Evolutionary conservation across 2,113 vertebrate species (phyloP).

Genomic region (Pungitius pungitius): DNA sequence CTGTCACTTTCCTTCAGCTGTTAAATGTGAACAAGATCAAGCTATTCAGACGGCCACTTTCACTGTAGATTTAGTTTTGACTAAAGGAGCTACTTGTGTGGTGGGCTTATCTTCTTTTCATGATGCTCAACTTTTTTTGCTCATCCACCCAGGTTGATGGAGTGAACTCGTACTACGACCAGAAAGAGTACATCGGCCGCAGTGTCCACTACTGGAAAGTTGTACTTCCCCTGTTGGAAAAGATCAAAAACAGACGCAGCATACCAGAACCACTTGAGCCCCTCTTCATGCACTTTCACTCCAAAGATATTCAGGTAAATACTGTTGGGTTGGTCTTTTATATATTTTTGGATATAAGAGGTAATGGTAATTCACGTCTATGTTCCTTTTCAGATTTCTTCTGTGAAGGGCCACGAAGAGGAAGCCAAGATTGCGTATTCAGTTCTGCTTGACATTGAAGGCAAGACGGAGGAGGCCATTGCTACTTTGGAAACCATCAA

Average conservation of each 20-base stretch:
- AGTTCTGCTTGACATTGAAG: conserved; percentile 90
- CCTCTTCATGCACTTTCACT: conserved; percentile 92
- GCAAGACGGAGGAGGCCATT: conserved; percentile 91
- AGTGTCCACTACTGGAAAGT: conserved; percentile 96
- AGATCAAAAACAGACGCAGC: conserved; percentile 85
- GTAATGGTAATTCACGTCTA: background rate
- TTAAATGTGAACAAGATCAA: conserved; percentile 23
- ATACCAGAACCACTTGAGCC: conserved; percentile 94
- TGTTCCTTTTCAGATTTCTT: conserved; percentile 77
- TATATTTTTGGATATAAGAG: background rate
- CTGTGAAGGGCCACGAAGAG: conserved; percentile 86
- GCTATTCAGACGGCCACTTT: conserved; percentile 10
- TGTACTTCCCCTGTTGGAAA: conserved; percentile 87
- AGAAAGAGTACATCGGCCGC: conserved; percentile 92
- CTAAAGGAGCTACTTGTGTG: conserved; percentile 1
- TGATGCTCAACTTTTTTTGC: background rate
- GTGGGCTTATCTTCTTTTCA: background rate
- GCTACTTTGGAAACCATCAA: conserved; percentile 89
- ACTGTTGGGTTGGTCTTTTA: conserved; percentile 14
- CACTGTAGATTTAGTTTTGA: background rate
- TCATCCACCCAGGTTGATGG: conserved; percentile 80
- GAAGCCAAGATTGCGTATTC: conserved; percentile 88
- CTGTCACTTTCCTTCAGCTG: conserved; percentile 36
- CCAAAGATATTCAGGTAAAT: conserved; percentile 90
- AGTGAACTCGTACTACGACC: conserved; percentile 94